Percentiles rank a stretch among this genome's conserved stretches.
Evolutionary conservation across 2,888 invertebrate genomes (phyloP).

Genomic region (Apodemia mormo): DNA sequence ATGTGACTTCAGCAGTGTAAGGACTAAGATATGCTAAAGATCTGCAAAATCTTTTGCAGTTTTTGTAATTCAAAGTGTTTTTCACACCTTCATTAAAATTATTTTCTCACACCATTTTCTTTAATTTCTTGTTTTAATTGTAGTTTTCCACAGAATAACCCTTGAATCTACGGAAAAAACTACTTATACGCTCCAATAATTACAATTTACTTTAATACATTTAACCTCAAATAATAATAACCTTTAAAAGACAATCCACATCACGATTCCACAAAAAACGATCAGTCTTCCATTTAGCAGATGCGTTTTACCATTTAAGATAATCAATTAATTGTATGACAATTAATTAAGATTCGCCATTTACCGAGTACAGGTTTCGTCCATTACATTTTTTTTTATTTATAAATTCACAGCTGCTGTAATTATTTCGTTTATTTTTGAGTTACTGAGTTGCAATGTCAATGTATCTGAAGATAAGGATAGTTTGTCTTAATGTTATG

Average conservation of each 20-base stretch:
- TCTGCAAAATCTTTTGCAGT: too few relatives aligned
- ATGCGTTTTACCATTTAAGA: not conserved
- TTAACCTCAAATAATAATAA: not conserved
- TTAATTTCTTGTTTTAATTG: too few relatives aligned
- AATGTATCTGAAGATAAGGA: not conserved
- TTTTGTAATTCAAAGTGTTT: too few relatives aligned
- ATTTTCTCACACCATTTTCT: too few relatives aligned
- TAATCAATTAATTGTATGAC: conserved; percentile 10
- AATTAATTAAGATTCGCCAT: conserved; percentile 15
- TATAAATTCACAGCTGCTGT: conserved; percentile 15
- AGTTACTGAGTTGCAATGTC: not conserved
- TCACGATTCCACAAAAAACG: not conserved
- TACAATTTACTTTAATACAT: not conserved
- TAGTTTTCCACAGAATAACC: too few relatives aligned
- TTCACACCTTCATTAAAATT: too few relatives aligned
- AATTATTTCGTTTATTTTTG: conserved; percentile 19
- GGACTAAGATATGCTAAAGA: too few relatives aligned
- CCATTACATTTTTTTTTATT: conserved; percentile 14
- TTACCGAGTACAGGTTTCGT: conserved; percentile 15
- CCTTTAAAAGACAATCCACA: not conserved
- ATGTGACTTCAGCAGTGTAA: too few relatives aligned
- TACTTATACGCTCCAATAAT: too few relatives aligned
- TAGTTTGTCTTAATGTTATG: not conserved
- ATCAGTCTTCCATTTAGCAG: conserved; percentile 5
- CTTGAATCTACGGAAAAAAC: too few relatives aligned